A percentile compares a stretch with the other conserved stretches of the same genome.
Conservation (phyloP, 2,888 invertebrate genomes). For the Xestia rhomboidea region DNA sequence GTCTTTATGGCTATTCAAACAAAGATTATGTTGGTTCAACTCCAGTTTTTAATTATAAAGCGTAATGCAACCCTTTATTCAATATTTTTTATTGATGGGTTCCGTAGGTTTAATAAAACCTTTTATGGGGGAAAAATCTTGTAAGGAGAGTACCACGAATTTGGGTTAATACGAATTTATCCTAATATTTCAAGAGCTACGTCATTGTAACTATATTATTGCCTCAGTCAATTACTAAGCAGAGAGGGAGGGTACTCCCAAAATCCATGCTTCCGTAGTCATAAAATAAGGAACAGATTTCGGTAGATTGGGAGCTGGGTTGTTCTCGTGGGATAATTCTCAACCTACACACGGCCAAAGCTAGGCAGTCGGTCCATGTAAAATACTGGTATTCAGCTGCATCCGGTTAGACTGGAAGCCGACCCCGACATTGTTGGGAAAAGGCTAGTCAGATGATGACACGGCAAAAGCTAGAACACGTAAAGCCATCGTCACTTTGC, state of each 20-base stretch:
- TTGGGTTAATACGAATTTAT: too few relatives aligned
- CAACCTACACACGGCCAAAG: too few relatives aligned
- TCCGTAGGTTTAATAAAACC: conserved; percentile 1
- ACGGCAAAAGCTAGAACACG: background rate
- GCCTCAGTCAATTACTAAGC: too few relatives aligned
- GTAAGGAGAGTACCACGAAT: background rate
- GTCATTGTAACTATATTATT: too few relatives aligned
- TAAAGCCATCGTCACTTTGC: background rate
- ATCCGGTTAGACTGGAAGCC: too few relatives aligned
- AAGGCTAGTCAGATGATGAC: too few relatives aligned
- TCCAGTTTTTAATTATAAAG: conserved; percentile 35
- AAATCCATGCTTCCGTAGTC: too few relatives aligned
- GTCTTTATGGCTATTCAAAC: background rate
- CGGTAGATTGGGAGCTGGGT: background rate
- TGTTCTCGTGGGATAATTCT: background rate
- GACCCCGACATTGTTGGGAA: too few relatives aligned
- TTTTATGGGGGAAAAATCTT: background rate
- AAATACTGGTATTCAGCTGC: too few relatives aligned
- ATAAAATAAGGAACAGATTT: background rate
- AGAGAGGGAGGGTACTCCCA: too few relatives aligned
- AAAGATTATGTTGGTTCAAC: conserved; percentile 18
- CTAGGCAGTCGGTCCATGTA: too few relatives aligned
- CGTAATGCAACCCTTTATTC: conserved; percentile 27
- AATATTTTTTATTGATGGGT: conserved; percentile 22
- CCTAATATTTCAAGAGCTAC: too few relatives aligned